Evolutionary conservation across 2,113 vertebrate genomes (phyloP).

Genomic region (Carassius gibelio): DNA sequence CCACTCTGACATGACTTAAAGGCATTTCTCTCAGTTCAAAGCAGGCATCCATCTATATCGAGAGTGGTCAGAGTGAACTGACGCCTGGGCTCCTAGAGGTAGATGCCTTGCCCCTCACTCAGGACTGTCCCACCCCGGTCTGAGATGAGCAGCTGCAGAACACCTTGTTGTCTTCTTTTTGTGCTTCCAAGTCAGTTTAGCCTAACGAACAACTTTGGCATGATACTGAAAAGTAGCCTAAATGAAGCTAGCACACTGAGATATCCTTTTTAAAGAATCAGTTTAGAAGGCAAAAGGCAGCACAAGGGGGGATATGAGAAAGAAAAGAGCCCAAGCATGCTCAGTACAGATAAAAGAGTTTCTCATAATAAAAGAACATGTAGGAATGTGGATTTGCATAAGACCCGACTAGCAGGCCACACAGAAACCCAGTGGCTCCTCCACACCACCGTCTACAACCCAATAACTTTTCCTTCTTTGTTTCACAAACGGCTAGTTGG

Average conservation of each 20-base stretch:
- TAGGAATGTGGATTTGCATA: constrained; percentile 41
- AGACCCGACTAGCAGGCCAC: not conserved
- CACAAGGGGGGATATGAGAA: not conserved
- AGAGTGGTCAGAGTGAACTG: constrained; percentile 1
- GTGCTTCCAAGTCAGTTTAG: not conserved
- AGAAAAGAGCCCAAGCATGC: not conserved
- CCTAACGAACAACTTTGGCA: not conserved
- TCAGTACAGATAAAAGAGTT: not conserved
- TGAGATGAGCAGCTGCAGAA: not conserved
- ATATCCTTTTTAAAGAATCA: not conserved
- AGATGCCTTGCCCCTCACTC: not conserved
- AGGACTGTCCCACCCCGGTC: not conserved
- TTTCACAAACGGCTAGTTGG: constrained; percentile 21
- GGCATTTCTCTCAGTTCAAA: not conserved
- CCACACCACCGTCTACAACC: constrained; percentile 11
- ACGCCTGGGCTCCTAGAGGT: constrained; percentile 42
- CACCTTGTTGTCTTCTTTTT: not conserved
- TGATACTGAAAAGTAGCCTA: not conserved
- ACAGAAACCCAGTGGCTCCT: constrained; percentile 10
- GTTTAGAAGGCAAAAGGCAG: not conserved
- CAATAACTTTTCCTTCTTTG: constrained; percentile 42
- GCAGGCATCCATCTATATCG: not conserved
- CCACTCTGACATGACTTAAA: not conserved
- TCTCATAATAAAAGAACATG: not conserved
- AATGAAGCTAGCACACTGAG: not conserved